Evolutionary conservation across 2,113 vertebrate genomes (phyloP), one percentile per base, ranked within the genome.

Genomic region (Brachionichthys hirsutus): DNA sequence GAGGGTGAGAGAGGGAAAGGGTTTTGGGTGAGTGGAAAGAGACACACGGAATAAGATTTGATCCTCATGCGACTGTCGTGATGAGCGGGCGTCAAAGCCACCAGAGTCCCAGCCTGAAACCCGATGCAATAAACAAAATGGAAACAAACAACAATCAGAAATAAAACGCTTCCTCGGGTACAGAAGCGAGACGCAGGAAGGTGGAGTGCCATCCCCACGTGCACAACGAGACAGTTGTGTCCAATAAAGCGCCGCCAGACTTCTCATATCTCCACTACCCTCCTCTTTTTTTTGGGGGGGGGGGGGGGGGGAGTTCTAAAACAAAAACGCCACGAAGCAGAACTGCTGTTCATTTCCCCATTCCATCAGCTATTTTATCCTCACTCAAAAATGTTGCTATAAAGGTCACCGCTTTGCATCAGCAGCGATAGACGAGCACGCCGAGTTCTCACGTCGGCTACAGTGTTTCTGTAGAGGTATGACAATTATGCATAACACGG

Each of bases 81-180:
- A 68, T 70, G 73, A 75, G 77, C 69, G 67, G 57, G 82, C 81
- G 75, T 77, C 65, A 58, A 57, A 80, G 69, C 77, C 72, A 70
- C 71, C 80, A 82, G 79, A 30, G 62, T 13, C 19, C 22, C 44
- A 19, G 18, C 30, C 14, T 44, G 42, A 54, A 52, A 35, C 17
- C 19, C 6, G 9, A 46, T 20, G 36, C 0, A 67, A 78, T 67
- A 72, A 75, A 69, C 50, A 66, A 30, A 63, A 38, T 12, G 15
- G 20, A 62, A 80, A 53, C 44, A 62, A 35, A 56, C 53, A 48
- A 9, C 44, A 61, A 41, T 14, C 10, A 16, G 13, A 44, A 20
- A 48, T 43, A 66, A 68, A 65, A n/a, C 43, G 22, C 53, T 34
- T 62, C 60, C 52, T 41, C 80, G 74, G 81, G 79, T 82, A 78